These are phyloP conservation scores for Heteronetta atricapilla DNA, from an alignment of 2,113 vertebrate genomes.

Conservation along the genomic window DNA sequence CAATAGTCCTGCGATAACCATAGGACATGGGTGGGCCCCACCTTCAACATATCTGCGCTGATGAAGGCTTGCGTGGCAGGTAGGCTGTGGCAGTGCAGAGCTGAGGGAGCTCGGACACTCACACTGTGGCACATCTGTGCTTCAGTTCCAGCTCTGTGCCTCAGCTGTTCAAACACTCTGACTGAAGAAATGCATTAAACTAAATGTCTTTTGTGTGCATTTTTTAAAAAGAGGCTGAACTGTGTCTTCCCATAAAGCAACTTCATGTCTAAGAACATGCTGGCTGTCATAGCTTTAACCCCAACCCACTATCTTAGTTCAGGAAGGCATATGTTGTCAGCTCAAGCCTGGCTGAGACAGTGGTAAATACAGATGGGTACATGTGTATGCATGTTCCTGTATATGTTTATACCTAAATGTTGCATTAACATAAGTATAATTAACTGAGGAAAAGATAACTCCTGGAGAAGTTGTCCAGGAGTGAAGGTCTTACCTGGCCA, in stretches of 20 bases:
- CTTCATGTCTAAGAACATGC: not conserved
- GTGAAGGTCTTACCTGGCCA: not conserved
- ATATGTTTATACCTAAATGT: not conserved
- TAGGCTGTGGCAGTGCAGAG: not conserved
- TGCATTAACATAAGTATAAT: not conserved
- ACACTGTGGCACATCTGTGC: not conserved
- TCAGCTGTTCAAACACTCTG: not conserved
- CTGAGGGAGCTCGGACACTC: not conserved
- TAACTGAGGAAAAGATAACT: not conserved
- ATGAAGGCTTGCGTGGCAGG: not conserved
- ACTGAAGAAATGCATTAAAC: not conserved
- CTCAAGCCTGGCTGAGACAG: not conserved
- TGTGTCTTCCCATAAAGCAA: not conserved
- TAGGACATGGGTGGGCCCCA: slow-evolving; percentile 4
- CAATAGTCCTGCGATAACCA: slow-evolving; percentile 25
- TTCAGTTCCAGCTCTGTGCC: not conserved
- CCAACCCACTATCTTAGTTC: not conserved
- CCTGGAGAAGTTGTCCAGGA: not conserved
- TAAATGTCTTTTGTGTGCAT: not conserved
- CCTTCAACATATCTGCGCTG: not conserved
- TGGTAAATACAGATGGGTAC: not conserved
- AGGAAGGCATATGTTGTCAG: not conserved
- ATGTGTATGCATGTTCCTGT: not conserved
- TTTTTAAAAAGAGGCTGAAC: not conserved
- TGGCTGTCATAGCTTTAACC: slow-evolving; percentile 22